Conservation (phyloP, 2,888 invertebrate genomes). For the Leptarthrus brevirostris region DNA sequence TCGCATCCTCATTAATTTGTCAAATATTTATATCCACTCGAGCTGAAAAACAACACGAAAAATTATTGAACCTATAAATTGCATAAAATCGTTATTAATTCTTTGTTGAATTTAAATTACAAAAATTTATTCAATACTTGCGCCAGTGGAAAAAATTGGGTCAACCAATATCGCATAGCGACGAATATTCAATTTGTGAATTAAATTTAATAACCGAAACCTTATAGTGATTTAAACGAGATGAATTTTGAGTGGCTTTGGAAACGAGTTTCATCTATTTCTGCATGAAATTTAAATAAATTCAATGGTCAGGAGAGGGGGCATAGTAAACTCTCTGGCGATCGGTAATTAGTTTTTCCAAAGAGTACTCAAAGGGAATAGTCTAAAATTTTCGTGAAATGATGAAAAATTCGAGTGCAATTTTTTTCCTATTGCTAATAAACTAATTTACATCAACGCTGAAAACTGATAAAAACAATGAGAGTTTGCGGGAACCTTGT, state of each 20-base stretch:
- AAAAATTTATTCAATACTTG: constrained; percentile 7
- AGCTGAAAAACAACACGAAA: no score
- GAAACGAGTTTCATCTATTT: not conserved
- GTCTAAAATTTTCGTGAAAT: no score
- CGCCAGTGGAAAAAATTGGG: no score
- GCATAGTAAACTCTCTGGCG: not conserved
- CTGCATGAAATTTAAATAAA: not conserved
- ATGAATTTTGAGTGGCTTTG: not conserved
- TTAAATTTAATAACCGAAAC: constrained; percentile 19
- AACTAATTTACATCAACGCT: no score
- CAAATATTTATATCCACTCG: no score
- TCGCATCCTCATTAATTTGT: no score
- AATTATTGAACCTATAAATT: not conserved
- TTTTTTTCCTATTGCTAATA: no score
- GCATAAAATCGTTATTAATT: constrained; percentile 24
- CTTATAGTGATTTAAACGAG: not conserved
- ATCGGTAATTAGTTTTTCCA: not conserved
- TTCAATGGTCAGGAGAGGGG: not conserved
- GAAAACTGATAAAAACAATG: no score
- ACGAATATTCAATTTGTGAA: constrained; percentile 1
- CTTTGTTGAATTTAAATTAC: not conserved
- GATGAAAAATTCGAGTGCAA: no score
- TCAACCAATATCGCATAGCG: not conserved
- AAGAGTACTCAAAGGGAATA: not conserved
- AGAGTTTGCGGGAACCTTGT: no score